Evolutionary conservation across 2,888 invertebrate species (phyloP), one percentile per base, ranked within the genome.

Genomic region (Amphipoea oculea): DNA sequence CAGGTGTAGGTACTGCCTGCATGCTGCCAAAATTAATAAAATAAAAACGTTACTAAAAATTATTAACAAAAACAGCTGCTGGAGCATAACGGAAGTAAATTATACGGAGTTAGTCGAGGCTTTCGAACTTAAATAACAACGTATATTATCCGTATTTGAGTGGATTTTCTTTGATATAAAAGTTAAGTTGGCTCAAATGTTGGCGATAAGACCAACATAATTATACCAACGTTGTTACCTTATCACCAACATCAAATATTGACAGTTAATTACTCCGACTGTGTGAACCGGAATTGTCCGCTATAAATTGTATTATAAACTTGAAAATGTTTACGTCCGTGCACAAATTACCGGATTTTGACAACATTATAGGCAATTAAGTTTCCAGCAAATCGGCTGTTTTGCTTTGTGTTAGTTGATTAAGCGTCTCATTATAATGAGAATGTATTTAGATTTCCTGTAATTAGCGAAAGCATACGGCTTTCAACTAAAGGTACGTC

Each of bases 201-300:
- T 75, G 57, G 45, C 17, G 11, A 5, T n/a, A 36, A 36, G 23
- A 7, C 12, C 36, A 69, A 63, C 40, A 68, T 40, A 51, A 36
- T n/a, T 48, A 20, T n/a, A 9, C 9, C 66, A 76, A 66, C 7
- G 1, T 29, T 60, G 36, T 75, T 51, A 67, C 23, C 54, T 71
- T 67, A 63, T 40, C 20, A 72, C 48, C 63, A 70, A 51, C 57
- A 73, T 42, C 65, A 78, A 82, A 78, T 70, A 60, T 84, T 82
- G 78, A 71, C 83, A 36, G 12, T 82, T 86, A 82, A 84, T 84
- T 71, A 84, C 36, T 40, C 40, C 17, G 57, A 62, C 40, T 66
- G 20, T 62, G 57, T 17, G 51, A 54, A 45, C 67, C 3, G 57
- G 9, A 74, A 79, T 65, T 75, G 72, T 72, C 42, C 68, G 42